Evolutionary conservation across 2,113 vertebrate species (phyloP), one percentile per base, ranked within the genome.

Genomic region (Micronisus gabar): DNA sequence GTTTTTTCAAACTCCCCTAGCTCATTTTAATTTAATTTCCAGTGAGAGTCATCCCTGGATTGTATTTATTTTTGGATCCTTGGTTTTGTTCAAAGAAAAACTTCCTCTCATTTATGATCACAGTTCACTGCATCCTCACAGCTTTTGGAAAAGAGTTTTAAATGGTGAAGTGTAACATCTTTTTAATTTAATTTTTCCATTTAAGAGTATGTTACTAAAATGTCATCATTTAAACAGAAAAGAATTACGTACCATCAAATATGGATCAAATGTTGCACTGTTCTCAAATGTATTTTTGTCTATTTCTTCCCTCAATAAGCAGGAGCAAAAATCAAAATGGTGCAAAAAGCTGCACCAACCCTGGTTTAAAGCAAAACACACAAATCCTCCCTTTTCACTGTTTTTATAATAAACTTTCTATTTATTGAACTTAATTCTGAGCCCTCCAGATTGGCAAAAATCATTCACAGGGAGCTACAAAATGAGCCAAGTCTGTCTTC

Each of bases 1-100:
- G 13, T 67, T 96, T 96, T 82, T 94, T 74, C 70, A 85, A 38
- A 65, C 30, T 96, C 88, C 14, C 13, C 40, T 78, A 86, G 29
- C 38, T 94, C 4, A 73, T 95, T 97, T 96, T 93, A 94, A 94
- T 90, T 96, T 59, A 81, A 93, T 96, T 97, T 76, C n/a, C 43
- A 76, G 26, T 27, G n/a, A 83, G n/a, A 74, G 43, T 85, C 11
- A 45, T 86, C 20, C 29, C 25, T 32, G 22, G 47, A 17, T 56
- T 68, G 14, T 52, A 78, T 81, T 93, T 86, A 79, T 71, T 93
- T 96, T 91, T 83, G 52, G 25, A 92, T 81, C 76, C 43, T 81
- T 62, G 45, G 15, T 76, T 65, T 72, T 87, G 15, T 88, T 94
- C 19, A 71, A 95, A 96, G 58, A 61, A 90, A 93, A 95, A 59